A percentile compares a stretch with the other conserved stretches of the same genome.
Conservation (phyloP, 2,113 vertebrate species). For the Silurus meridionalis region DNA sequence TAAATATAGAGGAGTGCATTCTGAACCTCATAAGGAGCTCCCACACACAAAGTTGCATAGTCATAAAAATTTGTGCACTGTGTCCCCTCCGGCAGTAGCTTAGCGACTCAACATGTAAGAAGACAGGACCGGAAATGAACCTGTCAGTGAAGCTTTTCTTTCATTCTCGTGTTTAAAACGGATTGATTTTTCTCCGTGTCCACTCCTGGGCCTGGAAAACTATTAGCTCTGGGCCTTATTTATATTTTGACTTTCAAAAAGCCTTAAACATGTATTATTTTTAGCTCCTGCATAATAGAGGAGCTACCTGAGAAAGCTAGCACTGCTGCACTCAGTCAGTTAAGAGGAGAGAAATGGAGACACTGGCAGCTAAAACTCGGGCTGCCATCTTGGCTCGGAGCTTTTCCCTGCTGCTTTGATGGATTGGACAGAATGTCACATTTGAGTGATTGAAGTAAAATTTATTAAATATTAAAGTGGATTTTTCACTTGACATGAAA, state of each 20-base stretch:
- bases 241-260: slow-evolving; percentile 46
- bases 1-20: slow-evolving; percentile 28
- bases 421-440: neutral
- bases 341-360: neutral
- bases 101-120: neutral
- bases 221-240: slow-evolving; percentile 37
- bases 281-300: slow-evolving; percentile 52
- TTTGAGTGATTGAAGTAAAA: neutral
- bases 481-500: no score
- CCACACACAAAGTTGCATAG: slow-evolving; percentile 14
- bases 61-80: neutral
- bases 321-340: neutral
- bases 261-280: slow-evolving; percentile 47
- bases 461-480: no score
- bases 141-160: slow-evolving; percentile 24
- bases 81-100: slow-evolving; percentile 11
- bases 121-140: neutral
- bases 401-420: neutral
- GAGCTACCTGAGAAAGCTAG: slow-evolving; percentile 34
- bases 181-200: neutral
- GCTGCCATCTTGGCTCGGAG: slow-evolving; percentile 12
- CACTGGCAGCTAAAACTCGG: neutral
- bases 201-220: slow-evolving; percentile 27
- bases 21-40: slow-evolving; percentile 6
- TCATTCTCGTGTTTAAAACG: slow-evolving; percentile 37